These are phyloP conservation scores for Reticulitermes lucifugus DNA, from an alignment of 2,888 invertebrate species.

Conservation along the genomic window DNA sequence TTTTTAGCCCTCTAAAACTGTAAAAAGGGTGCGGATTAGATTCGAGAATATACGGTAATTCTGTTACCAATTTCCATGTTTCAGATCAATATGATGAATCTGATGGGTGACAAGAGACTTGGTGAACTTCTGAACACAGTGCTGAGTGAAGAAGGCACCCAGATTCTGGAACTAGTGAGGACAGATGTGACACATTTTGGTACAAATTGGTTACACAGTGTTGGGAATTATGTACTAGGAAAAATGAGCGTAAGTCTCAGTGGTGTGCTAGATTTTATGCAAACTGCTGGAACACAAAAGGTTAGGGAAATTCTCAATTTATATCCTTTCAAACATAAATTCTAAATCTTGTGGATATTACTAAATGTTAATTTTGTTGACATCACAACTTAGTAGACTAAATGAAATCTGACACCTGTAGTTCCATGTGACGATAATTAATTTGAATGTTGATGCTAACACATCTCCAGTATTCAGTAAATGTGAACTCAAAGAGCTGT, in stretches of 20 bases:
- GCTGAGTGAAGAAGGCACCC: neutral
- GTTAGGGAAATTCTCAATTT: neutral
- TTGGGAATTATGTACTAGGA: neutral
- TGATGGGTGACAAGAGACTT: neutral
- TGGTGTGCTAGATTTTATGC: neutral
- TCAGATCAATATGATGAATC: neutral
- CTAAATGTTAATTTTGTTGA: too few species aligned
- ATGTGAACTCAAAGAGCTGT: too few species aligned
- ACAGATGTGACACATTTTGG: neutral
- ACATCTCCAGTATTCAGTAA: too few species aligned
- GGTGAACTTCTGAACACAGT: neutral
- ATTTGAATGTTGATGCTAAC: too few species aligned
- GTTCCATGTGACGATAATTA: too few species aligned
- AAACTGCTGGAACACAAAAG: neutral
- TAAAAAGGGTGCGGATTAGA: too few species aligned
- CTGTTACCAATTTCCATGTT: neutral
- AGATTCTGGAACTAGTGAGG: neutral
- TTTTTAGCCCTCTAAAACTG: too few species aligned
- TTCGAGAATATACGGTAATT: too few species aligned
- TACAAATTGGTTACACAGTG: neutral
- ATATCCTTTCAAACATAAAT: neutral
- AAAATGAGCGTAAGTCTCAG: neutral
- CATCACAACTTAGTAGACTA: too few species aligned
- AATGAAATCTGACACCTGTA: too few species aligned
- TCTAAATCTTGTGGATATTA: neutral